A percentile compares a stretch with the other conserved stretches of the same genome.
These are phyloP conservation scores for Thermophis baileyi DNA, from an alignment of 2,113 vertebrate species.

Conservation along the genomic window DNA sequence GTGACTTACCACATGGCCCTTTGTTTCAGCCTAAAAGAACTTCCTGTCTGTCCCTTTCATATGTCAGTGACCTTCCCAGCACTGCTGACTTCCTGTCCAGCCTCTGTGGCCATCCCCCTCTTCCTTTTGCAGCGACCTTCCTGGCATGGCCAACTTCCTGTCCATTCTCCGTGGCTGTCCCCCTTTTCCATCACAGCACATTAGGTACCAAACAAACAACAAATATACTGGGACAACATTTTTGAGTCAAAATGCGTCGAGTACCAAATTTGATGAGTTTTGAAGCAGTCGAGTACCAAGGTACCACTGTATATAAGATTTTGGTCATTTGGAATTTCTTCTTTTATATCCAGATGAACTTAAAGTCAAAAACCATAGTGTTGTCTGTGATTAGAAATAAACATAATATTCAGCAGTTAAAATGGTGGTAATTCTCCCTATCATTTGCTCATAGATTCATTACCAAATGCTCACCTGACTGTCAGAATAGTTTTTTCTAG, in stretches of 20 bases:
- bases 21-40: not conserved
- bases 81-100: not conserved
- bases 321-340: constrained; percentile 47
- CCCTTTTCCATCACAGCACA: not conserved
- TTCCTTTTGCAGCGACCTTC: not conserved
- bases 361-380: constrained; percentile 39
- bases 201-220: not conserved
- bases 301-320: not conserved
- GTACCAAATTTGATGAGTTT: not conserved
- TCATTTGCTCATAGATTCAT: constrained; percentile 31
- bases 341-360: constrained; percentile 25
- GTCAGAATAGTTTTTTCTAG: constrained; percentile 28
- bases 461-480: constrained; percentile 10
- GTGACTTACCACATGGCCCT: not conserved
- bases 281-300: not conserved
- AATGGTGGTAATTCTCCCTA: constrained; percentile 37
- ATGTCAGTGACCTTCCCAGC: not conserved
- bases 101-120: not conserved
- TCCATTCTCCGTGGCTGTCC: not conserved
- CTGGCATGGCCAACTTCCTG: not conserved
- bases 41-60: not conserved
- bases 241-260: not conserved
- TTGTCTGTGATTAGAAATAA: constrained; percentile 42
- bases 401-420: constrained; percentile 42
- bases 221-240: not conserved